Conservation (phyloP, 2,888 invertebrate genomes). For the Cantharis nigra region DNA sequence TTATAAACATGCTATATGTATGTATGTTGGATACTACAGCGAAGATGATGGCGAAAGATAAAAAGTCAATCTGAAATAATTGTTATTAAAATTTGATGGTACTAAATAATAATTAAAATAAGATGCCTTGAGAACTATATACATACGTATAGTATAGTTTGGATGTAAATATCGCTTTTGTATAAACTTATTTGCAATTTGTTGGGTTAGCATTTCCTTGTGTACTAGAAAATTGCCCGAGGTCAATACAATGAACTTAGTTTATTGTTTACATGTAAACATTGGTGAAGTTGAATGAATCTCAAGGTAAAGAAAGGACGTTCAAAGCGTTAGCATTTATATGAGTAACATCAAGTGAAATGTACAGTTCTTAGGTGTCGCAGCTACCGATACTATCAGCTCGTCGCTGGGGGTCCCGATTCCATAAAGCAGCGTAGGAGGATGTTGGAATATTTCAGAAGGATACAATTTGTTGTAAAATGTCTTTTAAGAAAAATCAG, state of each 20-base stretch:
- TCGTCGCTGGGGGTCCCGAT: conserved; percentile 36
- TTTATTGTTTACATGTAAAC: conserved; percentile 16
- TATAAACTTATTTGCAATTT: background rate
- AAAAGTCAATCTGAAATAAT: background rate
- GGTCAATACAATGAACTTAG: background rate
- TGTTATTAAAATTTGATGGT: background rate
- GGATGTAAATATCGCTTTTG: background rate
- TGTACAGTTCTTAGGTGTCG: conserved; percentile 35
- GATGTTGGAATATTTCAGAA: conserved; percentile 11
- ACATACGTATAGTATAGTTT: background rate
- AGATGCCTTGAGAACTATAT: too few relatives aligned
- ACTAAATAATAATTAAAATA: background rate
- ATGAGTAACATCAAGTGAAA: conserved; percentile 36
- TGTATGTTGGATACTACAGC: background rate
- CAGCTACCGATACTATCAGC: conserved; percentile 32
- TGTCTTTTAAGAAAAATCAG: background rate
- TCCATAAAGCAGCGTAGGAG: conserved; percentile 28
- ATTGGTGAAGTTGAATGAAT: conserved; percentile 21
- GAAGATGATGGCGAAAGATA: background rate
- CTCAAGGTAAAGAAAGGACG: conserved; percentile 17
- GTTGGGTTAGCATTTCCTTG: background rate
- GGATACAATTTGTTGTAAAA: background rate
- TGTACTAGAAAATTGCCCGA: background rate
- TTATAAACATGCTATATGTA: background rate
- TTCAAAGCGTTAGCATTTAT: conserved; percentile 32